Evolutionary conservation across 2,888 invertebrate species (phyloP).

Genomic region (Latrodectus hesperus): DNA sequence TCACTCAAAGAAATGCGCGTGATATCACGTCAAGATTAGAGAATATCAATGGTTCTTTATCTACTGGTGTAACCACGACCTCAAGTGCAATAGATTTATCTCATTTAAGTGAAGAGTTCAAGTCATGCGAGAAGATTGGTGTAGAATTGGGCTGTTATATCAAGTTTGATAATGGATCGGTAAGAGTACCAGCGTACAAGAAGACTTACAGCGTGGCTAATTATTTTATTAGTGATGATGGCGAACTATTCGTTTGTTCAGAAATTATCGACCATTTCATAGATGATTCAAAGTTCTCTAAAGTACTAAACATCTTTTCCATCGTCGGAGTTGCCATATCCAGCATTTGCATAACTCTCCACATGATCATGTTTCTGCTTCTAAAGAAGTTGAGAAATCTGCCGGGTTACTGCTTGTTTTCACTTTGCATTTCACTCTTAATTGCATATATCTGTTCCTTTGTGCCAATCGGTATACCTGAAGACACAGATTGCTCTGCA

Average conservation of each 20-base stretch:
- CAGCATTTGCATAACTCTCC: constrained; percentile 76
- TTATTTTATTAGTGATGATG: neutral
- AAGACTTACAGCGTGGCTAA: neutral
- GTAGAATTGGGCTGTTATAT: constrained; percentile 2
- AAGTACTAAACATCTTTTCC: neutral
- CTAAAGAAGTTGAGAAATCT: constrained; percentile 76
- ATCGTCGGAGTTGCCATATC: constrained; percentile 72
- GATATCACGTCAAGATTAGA: no score
- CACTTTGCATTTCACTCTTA: constrained; percentile 72
- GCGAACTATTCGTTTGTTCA: constrained; percentile 7
- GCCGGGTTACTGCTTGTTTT: constrained; percentile 73
- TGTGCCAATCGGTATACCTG: neutral
- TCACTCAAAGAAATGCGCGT: no score
- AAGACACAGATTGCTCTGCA: constrained; percentile 66
- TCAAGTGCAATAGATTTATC: neutral
- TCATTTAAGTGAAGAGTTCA: constrained; percentile 13
- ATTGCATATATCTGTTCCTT: constrained; percentile 71
- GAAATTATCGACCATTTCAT: neutral
- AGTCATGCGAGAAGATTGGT: neutral
- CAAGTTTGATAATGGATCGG: neutral
- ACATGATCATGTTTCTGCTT: constrained; percentile 76
- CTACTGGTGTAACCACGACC: neutral
- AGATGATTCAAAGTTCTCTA: neutral
- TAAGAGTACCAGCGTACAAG: constrained; percentile 10
- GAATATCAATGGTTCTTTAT: neutral